Base-by-base conservation (phyloP, 1,140 invertebrate genomes). In the Cheumatopsyche charites region DNA sequence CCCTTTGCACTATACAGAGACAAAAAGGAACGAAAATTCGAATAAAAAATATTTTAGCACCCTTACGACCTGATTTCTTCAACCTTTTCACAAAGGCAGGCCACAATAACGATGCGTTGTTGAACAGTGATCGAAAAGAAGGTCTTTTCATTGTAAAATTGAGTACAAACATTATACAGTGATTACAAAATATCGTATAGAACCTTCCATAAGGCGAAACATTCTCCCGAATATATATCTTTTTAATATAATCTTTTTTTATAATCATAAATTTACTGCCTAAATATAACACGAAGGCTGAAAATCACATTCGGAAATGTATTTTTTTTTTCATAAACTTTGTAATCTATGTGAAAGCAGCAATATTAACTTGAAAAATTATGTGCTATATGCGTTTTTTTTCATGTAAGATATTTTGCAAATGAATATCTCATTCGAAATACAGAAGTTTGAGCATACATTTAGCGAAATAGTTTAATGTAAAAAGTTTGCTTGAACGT, bases 141-240 rank as follows among this genome's bases (percentile, higher is more conserved):
- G 47, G 47, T 52, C 47, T 7, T 52, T 52, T 52, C 19, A 52
- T 58, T 66, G 63, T 66, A 66, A 66, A 66, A 47, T 47, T 66
- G 63, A 47, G 41, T 66, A 66, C 43, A 66, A 47, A 47, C 43
- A 47, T 66, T 66, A 29, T 45, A 66, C 41, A 66, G 63, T 66
- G 63, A 47, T 66, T 66, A 66, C 63, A 66, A 66, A 66, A 66
- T 66, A 66, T 66, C 63, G 63, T 66, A 68, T 68, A 68, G 66
- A 68, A 68, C 66, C 66, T 68, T 55, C 29, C 66, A 36, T 68
- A 68, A 68, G 66, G 66, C 66, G 45, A 68, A 42, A 68, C 47
- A 68, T 68, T 66, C 17, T 68, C 36, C 42, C 26, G 36, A 47
- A 55, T 42, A 41, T 63, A 42, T 63, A 63, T 43, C 3, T 41